These are phyloP conservation scores for Cinclus mexicanus DNA, from an alignment of 2,113 vertebrate species.

Conservation along the genomic window DNA sequence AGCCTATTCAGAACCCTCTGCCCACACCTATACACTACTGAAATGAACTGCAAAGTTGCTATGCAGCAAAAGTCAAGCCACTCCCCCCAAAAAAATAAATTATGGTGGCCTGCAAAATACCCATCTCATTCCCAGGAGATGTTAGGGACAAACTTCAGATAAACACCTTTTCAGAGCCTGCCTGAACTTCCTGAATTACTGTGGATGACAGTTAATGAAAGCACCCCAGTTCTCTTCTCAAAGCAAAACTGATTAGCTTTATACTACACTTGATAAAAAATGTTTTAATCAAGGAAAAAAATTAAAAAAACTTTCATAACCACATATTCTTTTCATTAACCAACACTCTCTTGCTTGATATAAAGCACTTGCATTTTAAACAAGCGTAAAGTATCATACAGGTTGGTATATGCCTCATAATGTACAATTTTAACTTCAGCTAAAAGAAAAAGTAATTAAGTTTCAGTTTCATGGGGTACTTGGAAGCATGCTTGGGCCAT, in stretches of 20 bases:
- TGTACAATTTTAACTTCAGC: not conserved
- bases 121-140: not conserved
- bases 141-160: not conserved
- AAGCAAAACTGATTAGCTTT: not conserved
- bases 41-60: not conserved
- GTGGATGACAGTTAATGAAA: not conserved
- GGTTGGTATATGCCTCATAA: not conserved
- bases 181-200: not conserved
- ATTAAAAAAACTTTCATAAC: not conserved
- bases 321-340: not conserved
- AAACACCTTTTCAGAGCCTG: not conserved
- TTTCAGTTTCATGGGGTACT: not conserved
- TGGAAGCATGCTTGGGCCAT: conserved; percentile 7
- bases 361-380: not conserved
- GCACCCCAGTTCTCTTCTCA: not conserved
- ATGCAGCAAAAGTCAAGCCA: not conserved
- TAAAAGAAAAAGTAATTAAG: not conserved
- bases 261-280: not conserved
- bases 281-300: not conserved
- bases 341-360: not conserved
- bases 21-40: not conserved
- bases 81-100: fast-evolving
- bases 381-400: not conserved
- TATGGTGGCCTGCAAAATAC: not conserved
- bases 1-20: not conserved